A percentile compares a stretch with the other conserved stretches of the same genome.
These are phyloP conservation scores for Amphiprion ocellaris DNA, from an alignment of 2,113 vertebrate genomes.

Conservation along the genomic window DNA sequence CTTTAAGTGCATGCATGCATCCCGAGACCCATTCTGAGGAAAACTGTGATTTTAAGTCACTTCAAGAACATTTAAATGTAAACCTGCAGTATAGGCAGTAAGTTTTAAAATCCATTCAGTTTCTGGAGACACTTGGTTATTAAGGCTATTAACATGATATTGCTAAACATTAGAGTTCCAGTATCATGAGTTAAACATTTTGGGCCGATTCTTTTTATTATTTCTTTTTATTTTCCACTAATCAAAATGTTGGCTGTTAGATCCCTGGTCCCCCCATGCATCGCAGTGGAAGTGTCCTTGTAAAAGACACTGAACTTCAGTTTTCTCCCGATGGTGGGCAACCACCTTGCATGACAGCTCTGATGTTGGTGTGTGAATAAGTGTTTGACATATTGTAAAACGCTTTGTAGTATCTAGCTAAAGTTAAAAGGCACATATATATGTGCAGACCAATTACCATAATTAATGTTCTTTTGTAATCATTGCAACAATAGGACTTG, in stretches of 20 bases:
- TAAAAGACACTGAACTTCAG: neutral
- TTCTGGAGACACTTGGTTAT: neutral
- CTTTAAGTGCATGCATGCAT: neutral
- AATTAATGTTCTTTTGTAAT: conserved; percentile 8
- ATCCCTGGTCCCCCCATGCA: too few species aligned
- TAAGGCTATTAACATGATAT: neutral
- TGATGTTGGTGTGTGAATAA: too few species aligned
- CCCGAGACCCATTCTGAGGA: neutral
- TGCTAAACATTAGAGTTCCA: neutral
- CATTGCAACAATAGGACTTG: neutral
- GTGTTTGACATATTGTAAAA: too few species aligned
- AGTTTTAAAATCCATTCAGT: conserved; percentile 18
- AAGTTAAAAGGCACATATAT: too few species aligned
- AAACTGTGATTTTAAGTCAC: conserved; percentile 20
- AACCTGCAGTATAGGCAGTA: conserved; percentile 4
- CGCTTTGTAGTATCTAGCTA: too few species aligned
- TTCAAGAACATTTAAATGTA: conserved; percentile 23
- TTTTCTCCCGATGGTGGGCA: too few species aligned
- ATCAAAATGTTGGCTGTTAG: too few species aligned
- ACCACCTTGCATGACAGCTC: too few species aligned
- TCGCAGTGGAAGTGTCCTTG: too few species aligned
- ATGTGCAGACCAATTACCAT: neutral
- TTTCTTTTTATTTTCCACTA: too few species aligned
- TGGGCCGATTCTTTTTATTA: too few species aligned
- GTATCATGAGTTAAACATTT: too few species aligned